Evolutionary conservation across 2,888 invertebrate genomes (phyloP).

Genomic region (Tigriopus californicus): DNA sequence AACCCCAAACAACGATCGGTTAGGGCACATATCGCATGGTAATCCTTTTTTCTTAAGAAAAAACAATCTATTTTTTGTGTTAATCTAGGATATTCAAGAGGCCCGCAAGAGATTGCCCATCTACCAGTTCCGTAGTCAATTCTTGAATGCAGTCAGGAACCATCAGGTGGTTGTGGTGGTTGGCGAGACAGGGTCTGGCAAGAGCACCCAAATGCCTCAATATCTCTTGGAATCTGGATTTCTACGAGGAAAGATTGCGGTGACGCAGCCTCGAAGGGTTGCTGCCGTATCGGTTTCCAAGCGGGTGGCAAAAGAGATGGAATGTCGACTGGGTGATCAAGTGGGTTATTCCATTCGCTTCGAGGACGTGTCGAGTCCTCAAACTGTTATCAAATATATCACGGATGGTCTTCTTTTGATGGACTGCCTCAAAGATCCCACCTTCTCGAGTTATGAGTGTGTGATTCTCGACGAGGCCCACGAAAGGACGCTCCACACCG

Average conservation of each 20-base stretch:
- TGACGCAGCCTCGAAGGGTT: constrained; percentile 79
- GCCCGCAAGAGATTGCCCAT: constrained; percentile 92
- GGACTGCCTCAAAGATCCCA: constrained; percentile 88
- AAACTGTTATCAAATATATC: constrained; percentile 99
- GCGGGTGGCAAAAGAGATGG: constrained; percentile 92
- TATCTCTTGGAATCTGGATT: constrained; percentile 91
- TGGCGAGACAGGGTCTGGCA: constrained; percentile 96
- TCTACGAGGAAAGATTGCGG: constrained; percentile 76
- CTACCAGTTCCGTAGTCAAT: constrained; percentile 78
- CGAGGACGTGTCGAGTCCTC: constrained; percentile 93
- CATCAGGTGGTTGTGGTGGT: constrained; percentile 96
- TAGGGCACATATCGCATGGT: no score
- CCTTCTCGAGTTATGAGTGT: constrained; percentile 44
- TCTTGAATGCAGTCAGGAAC: constrained; percentile 83
- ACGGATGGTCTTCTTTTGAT: constrained; percentile 98
- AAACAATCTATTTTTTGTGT: no score
- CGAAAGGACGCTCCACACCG: constrained; percentile 93
- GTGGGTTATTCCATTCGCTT: constrained; percentile 99
- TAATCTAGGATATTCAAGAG: constrained; percentile 44
- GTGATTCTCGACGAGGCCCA: constrained; percentile 99
- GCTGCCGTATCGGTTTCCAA: constrained; percentile 99
- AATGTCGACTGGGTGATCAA: constrained; percentile 88
- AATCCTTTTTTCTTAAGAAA: no score
- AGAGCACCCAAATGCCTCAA: constrained; percentile 98
- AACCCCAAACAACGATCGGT: no score